A percentile compares a stretch with the other conserved stretches of the same genome.
Conservation (phyloP, 2,113 vertebrate species). For the Jacana jacana region DNA sequence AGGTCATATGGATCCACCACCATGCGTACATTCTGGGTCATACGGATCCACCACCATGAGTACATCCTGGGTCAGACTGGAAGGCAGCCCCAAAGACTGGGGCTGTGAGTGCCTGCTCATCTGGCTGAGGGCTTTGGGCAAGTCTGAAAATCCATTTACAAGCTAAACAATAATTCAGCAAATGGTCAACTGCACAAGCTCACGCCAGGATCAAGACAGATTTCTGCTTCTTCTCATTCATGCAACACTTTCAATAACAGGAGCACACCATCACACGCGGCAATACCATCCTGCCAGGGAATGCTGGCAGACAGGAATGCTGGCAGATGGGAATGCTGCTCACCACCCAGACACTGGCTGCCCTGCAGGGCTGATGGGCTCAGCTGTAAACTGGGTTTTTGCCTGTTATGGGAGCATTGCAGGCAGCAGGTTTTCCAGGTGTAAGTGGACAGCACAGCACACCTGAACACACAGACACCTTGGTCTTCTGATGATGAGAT, state of each 20-base stretch:
- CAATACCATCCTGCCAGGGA: background rate
- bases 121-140: background rate
- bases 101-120: background rate
- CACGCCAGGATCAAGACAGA: background rate
- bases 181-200: background rate
- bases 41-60: accelerated
- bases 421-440: background rate
- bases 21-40: background rate
- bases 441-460: background rate
- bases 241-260: background rate
- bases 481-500: background rate
- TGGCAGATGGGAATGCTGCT: background rate
- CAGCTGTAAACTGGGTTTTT: background rate
- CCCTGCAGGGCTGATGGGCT: background rate
- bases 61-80: background rate
- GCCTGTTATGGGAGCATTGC: background rate
- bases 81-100: background rate
- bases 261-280: accelerated
- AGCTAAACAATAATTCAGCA: background rate
- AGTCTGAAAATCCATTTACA: background rate
- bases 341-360: background rate
- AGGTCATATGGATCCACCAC: background rate
- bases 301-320: background rate
- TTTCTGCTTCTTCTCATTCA: background rate
- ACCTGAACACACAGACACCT: background rate